Evolutionary conservation across 2,113 vertebrate species (phyloP).

Genomic region (Polyodon spathula): DNA sequence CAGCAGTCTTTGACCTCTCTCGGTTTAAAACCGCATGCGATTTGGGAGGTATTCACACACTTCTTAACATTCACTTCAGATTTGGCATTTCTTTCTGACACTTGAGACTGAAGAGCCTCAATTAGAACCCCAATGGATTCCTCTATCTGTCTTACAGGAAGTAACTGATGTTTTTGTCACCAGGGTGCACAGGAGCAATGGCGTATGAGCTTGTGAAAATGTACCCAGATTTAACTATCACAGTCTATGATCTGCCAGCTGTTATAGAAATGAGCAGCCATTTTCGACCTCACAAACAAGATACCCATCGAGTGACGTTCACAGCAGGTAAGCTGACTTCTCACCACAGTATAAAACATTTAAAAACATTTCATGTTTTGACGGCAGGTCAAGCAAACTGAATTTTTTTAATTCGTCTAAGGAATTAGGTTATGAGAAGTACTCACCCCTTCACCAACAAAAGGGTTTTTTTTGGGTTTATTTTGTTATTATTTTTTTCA

Average conservation of each 20-base stretch:
- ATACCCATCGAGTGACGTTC: slow-evolving; percentile 49
- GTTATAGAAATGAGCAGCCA: slow-evolving; percentile 44
- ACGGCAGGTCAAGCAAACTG: neutral
- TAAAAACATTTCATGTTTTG: too few species aligned
- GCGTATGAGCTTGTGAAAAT: slow-evolving; percentile 59
- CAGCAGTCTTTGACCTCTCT: slow-evolving; percentile 74
- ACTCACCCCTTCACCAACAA: too few species aligned
- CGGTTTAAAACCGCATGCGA: slow-evolving; percentile 69
- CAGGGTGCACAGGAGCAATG: slow-evolving; percentile 80
- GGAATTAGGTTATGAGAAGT: too few species aligned
- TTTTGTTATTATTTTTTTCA: neutral
- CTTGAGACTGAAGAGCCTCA: too few species aligned
- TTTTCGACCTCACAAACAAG: slow-evolving; percentile 38
- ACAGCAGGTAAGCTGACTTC: slow-evolving; percentile 51
- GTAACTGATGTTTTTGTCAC: neutral
- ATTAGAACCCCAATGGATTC: too few species aligned
- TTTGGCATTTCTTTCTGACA: too few species aligned
- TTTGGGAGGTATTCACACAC: slow-evolving; percentile 66
- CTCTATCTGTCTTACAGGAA: too few species aligned
- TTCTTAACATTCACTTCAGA: too few species aligned
- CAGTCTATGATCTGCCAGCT: slow-evolving; percentile 69
- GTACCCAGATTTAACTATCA: slow-evolving; percentile 62
- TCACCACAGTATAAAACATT: neutral
- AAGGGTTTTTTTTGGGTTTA: neutral
- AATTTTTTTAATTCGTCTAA: too few species aligned